phyloP scores from a whole-genome alignment of 2,113 vertebrate genomes.

The Hypanus sabinus region DNA sequence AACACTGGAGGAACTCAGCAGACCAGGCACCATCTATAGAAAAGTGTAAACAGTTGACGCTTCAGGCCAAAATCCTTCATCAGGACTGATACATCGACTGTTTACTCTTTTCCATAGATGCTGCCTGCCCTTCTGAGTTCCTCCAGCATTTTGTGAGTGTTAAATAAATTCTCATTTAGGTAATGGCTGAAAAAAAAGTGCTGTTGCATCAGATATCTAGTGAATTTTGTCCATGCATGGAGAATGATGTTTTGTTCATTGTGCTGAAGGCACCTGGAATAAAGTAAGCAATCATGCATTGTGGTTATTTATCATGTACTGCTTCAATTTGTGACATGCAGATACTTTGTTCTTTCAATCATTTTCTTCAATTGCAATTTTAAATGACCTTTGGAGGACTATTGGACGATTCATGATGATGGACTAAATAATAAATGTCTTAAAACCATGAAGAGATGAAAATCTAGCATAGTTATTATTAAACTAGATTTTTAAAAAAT shows the following conservation, averaged over 20 bases:
- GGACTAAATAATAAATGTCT: conserved; percentile 34
- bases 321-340: neutral
- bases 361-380: neutral
- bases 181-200: too few species aligned
- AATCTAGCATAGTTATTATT: conserved; percentile 39
- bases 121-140: too few species aligned
- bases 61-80: too few species aligned
- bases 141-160: too few species aligned
- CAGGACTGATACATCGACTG: too few species aligned
- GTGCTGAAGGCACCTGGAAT: neutral
- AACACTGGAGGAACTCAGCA: too few species aligned
- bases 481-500: conserved; percentile 14
- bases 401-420: neutral
- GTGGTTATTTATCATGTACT: neutral
- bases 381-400: neutral
- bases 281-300: neutral
- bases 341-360: neutral
- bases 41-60: too few species aligned
- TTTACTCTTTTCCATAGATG: too few species aligned
- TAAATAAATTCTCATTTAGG: too few species aligned
- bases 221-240: neutral
- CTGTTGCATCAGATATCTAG: too few species aligned
- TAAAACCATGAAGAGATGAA: conserved; percentile 37
- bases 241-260: neutral
- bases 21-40: too few species aligned